Evolutionary conservation across 1,140 invertebrate genomes (phyloP).

Genomic region (Formica exsecta): DNA sequence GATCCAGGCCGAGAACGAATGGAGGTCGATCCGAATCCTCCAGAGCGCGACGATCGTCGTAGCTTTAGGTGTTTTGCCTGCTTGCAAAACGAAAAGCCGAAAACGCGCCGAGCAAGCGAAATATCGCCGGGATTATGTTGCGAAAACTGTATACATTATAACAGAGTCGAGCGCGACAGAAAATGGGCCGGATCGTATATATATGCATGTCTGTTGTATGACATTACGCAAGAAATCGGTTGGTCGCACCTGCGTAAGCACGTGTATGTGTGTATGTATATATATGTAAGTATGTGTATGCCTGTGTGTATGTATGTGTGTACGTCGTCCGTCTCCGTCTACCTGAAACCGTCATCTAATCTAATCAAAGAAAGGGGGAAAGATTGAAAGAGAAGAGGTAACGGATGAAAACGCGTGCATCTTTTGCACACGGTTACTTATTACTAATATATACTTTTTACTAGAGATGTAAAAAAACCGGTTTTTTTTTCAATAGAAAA

Average conservation of each 20-base stretch:
- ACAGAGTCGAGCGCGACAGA: slow-evolving; percentile 61
- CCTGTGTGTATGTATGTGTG: not conserved
- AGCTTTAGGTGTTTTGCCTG: slow-evolving; percentile 41
- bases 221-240: slow-evolving; percentile 64
- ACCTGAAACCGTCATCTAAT: slow-evolving; percentile 49
- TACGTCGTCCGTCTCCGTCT: not conserved
- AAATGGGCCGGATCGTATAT: slow-evolving; percentile 74
- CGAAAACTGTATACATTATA: slow-evolving; percentile 82
- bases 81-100: slow-evolving; percentile 77
- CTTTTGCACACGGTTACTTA: not conserved
- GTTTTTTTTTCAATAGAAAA: no score
- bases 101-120: slow-evolving; percentile 84
- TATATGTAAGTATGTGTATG: no score
- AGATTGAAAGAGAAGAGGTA: no score
- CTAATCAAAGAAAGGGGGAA: slow-evolving; percentile 11
- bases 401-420: not conserved
- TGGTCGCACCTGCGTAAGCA: slow-evolving; percentile 30
- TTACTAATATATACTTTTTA: not conserved
- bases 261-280: not conserved
- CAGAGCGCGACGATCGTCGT: slow-evolving; percentile 43
- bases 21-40: slow-evolving; percentile 41
- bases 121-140: slow-evolving; percentile 74
- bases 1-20: not conserved
- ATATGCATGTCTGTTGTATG: not conserved
- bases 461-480: no score